A percentile compares a stretch with the other conserved stretches of the same genome.
These are phyloP conservation scores for Hoplodrina ambigua DNA, from an alignment of 2,888 invertebrate genomes.

Conservation along the genomic window DNA sequence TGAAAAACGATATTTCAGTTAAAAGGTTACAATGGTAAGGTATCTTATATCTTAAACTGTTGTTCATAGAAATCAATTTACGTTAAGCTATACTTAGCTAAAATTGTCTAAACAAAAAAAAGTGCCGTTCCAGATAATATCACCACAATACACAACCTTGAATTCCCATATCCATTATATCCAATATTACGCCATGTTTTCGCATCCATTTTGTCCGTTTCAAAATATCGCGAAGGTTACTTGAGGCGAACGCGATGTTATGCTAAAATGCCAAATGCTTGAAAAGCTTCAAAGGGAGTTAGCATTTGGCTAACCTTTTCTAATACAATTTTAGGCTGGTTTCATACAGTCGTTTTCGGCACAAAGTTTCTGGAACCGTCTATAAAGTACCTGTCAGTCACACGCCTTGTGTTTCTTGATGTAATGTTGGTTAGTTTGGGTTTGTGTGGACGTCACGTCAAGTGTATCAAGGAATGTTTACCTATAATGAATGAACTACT, in stretches of 20 bases:
- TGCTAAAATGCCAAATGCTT: constrained; percentile 76
- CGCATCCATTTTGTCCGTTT: constrained; percentile 40
- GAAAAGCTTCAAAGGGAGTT: constrained; percentile 48
- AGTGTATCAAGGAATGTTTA: background rate
- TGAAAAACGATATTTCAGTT: too few relatives aligned
- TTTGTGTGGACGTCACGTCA: background rate
- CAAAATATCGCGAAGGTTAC: constrained; percentile 45
- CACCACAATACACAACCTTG: constrained; percentile 29
- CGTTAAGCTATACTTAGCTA: background rate
- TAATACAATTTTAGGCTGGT: constrained; percentile 34
- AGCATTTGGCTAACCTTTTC: constrained; percentile 67
- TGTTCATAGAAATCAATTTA: background rate
- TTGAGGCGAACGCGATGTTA: constrained; percentile 62
- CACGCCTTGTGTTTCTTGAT: background rate
- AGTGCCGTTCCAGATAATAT: background rate
- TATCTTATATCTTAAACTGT: too few relatives aligned
- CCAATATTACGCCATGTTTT: constrained; percentile 27
- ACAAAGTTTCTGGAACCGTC: constrained; percentile 18
- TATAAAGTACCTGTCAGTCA: constrained; percentile 5
- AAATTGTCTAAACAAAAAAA: constrained; percentile 7
- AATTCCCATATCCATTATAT: constrained; percentile 42
- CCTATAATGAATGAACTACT: background rate
- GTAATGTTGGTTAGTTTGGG: background rate
- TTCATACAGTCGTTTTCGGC: background rate
- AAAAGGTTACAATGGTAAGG: too few relatives aligned